Percentiles rank a stretch among this genome's conserved stretches.
Evolutionary conservation across 2,888 invertebrate species (phyloP).

Genomic region (Apodemia hepburni): DNA sequence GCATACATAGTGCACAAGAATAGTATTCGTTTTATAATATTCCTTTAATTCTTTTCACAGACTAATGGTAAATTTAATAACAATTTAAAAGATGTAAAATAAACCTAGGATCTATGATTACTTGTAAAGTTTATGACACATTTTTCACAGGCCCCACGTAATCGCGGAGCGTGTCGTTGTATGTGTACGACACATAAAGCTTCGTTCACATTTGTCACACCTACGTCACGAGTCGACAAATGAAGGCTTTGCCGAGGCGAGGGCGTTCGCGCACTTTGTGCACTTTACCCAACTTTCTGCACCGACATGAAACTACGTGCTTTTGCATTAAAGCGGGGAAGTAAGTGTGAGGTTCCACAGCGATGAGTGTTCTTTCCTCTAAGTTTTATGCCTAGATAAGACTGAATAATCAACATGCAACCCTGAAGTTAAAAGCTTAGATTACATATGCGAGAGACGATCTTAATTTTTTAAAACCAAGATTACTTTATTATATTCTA

Average conservation of each 20-base stretch:
- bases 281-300: conserved; percentile 76
- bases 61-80: neutral
- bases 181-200: conserved; percentile 54
- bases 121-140: conserved; percentile 45
- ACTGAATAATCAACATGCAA: conserved; percentile 62
- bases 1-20: too few relatives aligned
- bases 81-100: neutral
- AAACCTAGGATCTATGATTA: neutral
- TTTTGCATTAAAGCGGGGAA: conserved; percentile 72
- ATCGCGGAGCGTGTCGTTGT: conserved; percentile 52
- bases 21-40: too few relatives aligned
- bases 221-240: conserved; percentile 77
- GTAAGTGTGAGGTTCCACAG: conserved; percentile 59
- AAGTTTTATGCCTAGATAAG: conserved; percentile 69
- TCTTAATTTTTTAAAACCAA: conserved; percentile 19
- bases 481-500: conserved; percentile 15
- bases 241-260: conserved; percentile 75
- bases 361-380: conserved; percentile 61
- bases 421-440: conserved; percentile 41
- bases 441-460: conserved; percentile 28
- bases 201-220: conserved; percentile 77
- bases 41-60: neutral
- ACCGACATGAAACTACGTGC: conserved; percentile 74
- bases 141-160: conserved; percentile 64
- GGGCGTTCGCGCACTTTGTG: conserved; percentile 73